Evolutionary conservation across 1,140 invertebrate genomes (phyloP), one percentile per base, ranked within the genome.

Genomic region (Pantala flavescens): DNA sequence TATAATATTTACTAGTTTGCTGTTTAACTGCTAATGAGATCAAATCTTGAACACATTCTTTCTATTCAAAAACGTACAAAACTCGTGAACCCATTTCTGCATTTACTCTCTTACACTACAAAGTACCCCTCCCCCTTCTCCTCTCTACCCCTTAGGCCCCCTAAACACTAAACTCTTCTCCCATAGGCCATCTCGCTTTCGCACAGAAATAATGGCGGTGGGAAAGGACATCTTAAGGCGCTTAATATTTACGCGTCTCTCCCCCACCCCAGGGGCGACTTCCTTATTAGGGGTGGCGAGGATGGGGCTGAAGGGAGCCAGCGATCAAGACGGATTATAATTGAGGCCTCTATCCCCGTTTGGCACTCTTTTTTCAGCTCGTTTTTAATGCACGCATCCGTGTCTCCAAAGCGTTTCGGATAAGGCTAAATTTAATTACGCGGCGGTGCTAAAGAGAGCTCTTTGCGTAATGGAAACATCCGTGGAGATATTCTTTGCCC

Each of bases 341-440:
- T 63, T 63, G 49, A 63, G 49, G 49, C 12, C 49, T 63, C 49
- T n/a, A n/a, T 63, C 49, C 49, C 49, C 49, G 49, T 5, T 16
- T 21, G n/a, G 16, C 49, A 19, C 49, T 63, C 49, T 3, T 63
- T 63, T 63, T 16, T 63, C 12, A 3, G n/a, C 12, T 14, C n/a
- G 14, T 63, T 63, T 63, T 21, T 63, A 16, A 16, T 63, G 14
- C 49, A 19, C 49, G 14, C 49, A 16, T 21, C 49, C 49, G 49
- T 63, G 16, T 21, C 49, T 63, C n/a, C 49, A 12, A 63, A 19
- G n/a, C 49, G 49, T 63, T 63, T 3, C 49, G 49, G 49, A 63
- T 63, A 16, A 21, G n/a, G 49, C 49, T 63, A 63, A 63, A 63
- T 63, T 63, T 63, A 63, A 63, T 63, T 63, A 63, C 49, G 49